Evolutionary conservation across 2,113 vertebrate genomes (phyloP).

Genomic region (Python bivittatus): DNA sequence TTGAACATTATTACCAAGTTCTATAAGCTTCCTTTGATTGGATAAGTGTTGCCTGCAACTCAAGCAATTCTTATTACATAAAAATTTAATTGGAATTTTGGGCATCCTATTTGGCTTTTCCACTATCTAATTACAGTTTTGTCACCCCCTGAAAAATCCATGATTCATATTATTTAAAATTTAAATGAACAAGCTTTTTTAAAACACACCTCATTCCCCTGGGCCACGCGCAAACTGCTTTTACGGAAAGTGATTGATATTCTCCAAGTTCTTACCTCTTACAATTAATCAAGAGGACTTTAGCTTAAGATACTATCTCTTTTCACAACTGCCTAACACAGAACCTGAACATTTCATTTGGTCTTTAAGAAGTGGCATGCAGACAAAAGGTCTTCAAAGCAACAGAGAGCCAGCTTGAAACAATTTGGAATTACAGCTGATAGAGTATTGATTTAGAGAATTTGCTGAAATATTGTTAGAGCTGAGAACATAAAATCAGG

Average conservation of each 20-base stretch:
- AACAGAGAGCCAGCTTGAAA: slow-evolving; percentile 39
- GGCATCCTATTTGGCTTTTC: not conserved
- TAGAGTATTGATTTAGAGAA: slow-evolving; percentile 58
- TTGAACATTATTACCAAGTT: not conserved
- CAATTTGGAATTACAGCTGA: slow-evolving; percentile 33
- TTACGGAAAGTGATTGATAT: slow-evolving; percentile 5
- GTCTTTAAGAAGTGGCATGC: slow-evolving; percentile 5
- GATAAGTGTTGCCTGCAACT: not conserved
- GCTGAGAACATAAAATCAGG: slow-evolving; percentile 46
- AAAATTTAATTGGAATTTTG: not conserved
- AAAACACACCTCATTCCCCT: not conserved
- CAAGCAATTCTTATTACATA: not conserved
- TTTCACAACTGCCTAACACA: accelerated
- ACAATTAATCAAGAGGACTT: slow-evolving; percentile 17
- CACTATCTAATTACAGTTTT: not conserved
- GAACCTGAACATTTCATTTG: accelerated
- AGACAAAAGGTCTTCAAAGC: slow-evolving; percentile 32
- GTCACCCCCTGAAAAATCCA: not conserved
- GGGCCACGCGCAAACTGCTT: not conserved
- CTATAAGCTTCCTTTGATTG: not conserved
- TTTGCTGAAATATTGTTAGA: slow-evolving; percentile 45
- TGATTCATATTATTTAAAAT: not conserved
- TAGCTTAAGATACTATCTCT: not conserved
- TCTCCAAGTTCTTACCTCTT: not conserved
- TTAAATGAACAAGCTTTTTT: not conserved